These are phyloP conservation scores for Hipparchia sbordonii DNA, from an alignment of 2,888 invertebrate species.

Conservation along the genomic window DNA sequence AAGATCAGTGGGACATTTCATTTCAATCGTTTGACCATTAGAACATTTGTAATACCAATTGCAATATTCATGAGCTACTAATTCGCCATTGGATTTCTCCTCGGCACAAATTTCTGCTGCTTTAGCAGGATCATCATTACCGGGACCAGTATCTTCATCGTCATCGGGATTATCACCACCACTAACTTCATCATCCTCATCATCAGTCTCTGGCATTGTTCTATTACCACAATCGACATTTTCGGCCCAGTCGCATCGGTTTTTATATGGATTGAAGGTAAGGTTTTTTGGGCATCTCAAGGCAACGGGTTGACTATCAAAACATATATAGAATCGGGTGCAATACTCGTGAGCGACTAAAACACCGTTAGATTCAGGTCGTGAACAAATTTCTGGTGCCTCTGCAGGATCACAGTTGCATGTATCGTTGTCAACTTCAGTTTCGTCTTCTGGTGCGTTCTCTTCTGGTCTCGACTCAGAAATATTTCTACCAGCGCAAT, in stretches of 20 bases:
- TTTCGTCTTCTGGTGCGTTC: slow-evolving; percentile 22
- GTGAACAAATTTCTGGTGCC: slow-evolving; percentile 49
- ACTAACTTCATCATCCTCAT: slow-evolving; percentile 4
- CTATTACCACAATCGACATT: slow-evolving; percentile 55
- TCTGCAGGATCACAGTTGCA: slow-evolving; percentile 45
- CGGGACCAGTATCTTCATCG: slow-evolving; percentile 28
- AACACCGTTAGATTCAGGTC: slow-evolving; percentile 47
- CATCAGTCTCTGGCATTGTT: slow-evolving; percentile 33
- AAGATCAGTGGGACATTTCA: slow-evolving; percentile 43
- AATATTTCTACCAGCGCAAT: slow-evolving; percentile 41
- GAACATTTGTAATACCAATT: slow-evolving; percentile 48
- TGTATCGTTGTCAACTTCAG: not conserved
- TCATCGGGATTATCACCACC: slow-evolving; percentile 2
- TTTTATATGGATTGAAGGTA: slow-evolving; percentile 47
- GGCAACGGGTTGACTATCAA: slow-evolving; percentile 45
- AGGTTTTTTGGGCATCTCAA: slow-evolving; percentile 46
- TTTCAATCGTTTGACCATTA: slow-evolving; percentile 39
- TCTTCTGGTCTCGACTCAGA: slow-evolving; percentile 32
- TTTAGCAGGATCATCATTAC: slow-evolving; percentile 43
- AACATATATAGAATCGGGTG: slow-evolving; percentile 53
- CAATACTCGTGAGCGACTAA: slow-evolving; percentile 53
- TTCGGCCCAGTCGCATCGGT: slow-evolving; percentile 54
- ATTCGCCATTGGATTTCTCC: slow-evolving; percentile 44
- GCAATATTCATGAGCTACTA: slow-evolving; percentile 52
- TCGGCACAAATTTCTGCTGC: slow-evolving; percentile 47